Conservation (phyloP, 2,797 vertebrate species). For the Alcedo atthis region DNA sequence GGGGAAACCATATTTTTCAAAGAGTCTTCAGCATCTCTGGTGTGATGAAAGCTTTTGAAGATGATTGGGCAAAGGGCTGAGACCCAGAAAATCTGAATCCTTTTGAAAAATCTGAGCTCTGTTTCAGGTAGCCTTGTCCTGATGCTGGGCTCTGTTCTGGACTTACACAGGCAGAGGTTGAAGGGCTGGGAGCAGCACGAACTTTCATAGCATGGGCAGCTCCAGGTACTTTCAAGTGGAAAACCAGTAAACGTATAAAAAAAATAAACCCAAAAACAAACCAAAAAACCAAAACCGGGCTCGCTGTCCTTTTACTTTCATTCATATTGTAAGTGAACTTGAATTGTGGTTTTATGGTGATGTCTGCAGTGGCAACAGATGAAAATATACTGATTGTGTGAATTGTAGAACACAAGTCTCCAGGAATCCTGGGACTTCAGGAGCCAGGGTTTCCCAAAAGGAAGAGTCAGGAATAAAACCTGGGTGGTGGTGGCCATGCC, state of each 20-base stretch:
- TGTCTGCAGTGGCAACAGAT: not conserved
- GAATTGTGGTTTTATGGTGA: not conserved
- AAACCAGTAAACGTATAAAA: not conserved
- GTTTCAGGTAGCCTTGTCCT: not conserved
- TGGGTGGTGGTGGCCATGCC: not conserved
- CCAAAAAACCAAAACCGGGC: too few relatives aligned
- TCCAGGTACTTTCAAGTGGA: not conserved
- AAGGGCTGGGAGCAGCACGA: not conserved
- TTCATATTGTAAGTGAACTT: not conserved
- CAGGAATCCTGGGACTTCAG: not conserved
- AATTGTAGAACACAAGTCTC: accelerated
- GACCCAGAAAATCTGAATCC: not conserved
- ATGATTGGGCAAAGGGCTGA: not conserved
- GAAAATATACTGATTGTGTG: not conserved
- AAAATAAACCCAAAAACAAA: not conserved
- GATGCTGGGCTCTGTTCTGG: not conserved
- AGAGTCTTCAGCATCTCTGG: not conserved
- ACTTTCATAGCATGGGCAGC: accelerated
- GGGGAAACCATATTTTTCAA: not conserved
- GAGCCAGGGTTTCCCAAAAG: not conserved
- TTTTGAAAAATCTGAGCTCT: not conserved
- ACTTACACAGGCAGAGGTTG: not conserved
- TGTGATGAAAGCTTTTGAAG: not conserved
- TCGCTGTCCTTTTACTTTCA: not conserved
- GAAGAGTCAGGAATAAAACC: accelerated